A percentile compares a stretch with the other conserved stretches of the same genome.
Evolutionary conservation across 2,797 vertebrate species (phyloP).

Genomic region (Mormyrops attenuatus): DNA sequence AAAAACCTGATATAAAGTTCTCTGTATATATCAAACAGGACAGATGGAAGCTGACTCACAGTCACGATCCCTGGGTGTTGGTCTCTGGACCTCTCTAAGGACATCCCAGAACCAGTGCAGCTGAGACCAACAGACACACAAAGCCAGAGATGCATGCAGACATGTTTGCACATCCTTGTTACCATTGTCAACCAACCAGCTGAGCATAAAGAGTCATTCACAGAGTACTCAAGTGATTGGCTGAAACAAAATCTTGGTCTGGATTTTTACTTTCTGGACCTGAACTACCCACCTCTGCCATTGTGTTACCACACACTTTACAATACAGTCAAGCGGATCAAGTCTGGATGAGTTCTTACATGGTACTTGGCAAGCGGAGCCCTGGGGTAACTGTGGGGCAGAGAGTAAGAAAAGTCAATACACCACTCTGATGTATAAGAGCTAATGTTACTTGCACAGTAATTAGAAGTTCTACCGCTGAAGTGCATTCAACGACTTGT

Average conservation of each 20-base stretch:
- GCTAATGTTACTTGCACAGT: not conserved
- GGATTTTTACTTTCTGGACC: not conserved
- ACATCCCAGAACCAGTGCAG: constrained; percentile 46
- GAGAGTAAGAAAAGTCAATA: constrained; percentile 17
- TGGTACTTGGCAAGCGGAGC: constrained; percentile 56
- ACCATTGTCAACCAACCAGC: not conserved
- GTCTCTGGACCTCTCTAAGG: constrained; percentile 49
- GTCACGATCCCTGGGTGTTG: constrained; percentile 39
- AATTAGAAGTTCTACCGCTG: not conserved
- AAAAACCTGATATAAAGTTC: not conserved
- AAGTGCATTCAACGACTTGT: not conserved
- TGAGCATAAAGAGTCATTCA: not conserved
- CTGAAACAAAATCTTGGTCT: not conserved
- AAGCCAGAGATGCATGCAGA: not conserved
- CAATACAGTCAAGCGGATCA: not conserved
- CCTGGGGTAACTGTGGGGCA: constrained; percentile 63
- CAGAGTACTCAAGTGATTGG: not conserved
- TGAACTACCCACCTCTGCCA: not conserved
- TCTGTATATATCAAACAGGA: not conserved
- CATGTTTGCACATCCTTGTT: not conserved
- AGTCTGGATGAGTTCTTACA: constrained; percentile 47
- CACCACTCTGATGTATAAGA: not conserved
- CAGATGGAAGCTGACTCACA: constrained; percentile 39
- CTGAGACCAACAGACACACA: constrained; percentile 35
- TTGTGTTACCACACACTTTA: not conserved